Base-by-base conservation (phyloP, 2,888 invertebrate species). In the Argynnis bischoffii region DNA sequence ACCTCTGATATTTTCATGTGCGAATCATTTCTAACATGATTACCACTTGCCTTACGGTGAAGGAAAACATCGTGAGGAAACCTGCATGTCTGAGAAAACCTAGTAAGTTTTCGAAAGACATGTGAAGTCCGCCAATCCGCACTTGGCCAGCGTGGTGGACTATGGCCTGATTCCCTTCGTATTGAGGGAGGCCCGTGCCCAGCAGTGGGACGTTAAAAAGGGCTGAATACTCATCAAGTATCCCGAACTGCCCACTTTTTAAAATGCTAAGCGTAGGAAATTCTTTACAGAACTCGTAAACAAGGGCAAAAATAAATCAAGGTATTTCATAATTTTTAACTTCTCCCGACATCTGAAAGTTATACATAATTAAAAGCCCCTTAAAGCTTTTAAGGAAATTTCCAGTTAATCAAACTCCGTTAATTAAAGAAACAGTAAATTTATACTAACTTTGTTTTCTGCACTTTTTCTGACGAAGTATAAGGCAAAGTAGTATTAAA, bases 361-460 rank as follows among this genome's bases (percentile, higher is more conserved):
- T 55, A n/a, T 55, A 55, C 31, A 64, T 67, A n/a, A 64, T 54
- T 57, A 64, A 50, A 48, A 55, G 60, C 54, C 50, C 15, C 26
- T 48, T 50, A 13, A 18, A 66, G 53, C 47, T 53, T 57, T 63
- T 14, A 41, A 13, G 35, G n/a, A 35, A 63, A 57, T 59, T 51
- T 65, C 18, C 35, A 57, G 57, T 53, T 65, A 57, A 67, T 67
- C 14, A 63, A 57, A 57, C 16, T 53, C 16, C 46, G 53, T 47
- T 59, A 31, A 64, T 53, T 59, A 54, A 59, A 35, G 53, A 26
- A 64, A 63, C 47, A 51, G 48, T 56, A 48, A 48, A 59, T 16
- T 59, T 16, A 48, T 48, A 48, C 26, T 48, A 26, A 48, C 59
- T 59, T 48, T 26, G 48, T 31, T 57, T 57, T 47, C 57, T 15